Evolutionary conservation across 2,113 vertebrate genomes (phyloP).

Genomic region (Eulemur macaco): DNA sequence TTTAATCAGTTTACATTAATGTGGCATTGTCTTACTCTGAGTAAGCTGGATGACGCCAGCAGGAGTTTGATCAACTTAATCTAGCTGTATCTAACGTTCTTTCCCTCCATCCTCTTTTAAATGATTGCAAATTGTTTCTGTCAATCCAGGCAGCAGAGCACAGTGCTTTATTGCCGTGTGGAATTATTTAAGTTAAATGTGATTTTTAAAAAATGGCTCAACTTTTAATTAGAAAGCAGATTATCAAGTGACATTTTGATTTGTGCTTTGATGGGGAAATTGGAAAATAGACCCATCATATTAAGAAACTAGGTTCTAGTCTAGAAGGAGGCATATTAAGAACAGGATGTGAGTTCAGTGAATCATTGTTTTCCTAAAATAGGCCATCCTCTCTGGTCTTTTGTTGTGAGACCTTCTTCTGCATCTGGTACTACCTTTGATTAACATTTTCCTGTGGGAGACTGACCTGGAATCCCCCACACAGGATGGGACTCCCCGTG

Average conservation of each 20-base stretch:
- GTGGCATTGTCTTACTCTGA: conserved; percentile 58
- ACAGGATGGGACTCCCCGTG: background rate
- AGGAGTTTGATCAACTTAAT: conserved; percentile 73
- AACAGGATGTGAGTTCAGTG: background rate
- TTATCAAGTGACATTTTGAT: conserved; percentile 56
- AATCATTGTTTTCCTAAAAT: conserved; percentile 3
- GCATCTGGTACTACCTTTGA: background rate
- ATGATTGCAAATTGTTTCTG: conserved; percentile 69
- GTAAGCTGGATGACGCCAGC: conserved; percentile 64
- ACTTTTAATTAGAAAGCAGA: conserved; percentile 65
- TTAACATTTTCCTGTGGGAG: background rate
- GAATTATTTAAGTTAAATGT: conserved; percentile 72
- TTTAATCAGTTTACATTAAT: conserved; percentile 71
- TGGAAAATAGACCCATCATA: background rate
- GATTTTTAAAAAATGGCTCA: conserved; percentile 24
- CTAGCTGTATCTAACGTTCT: conserved; percentile 65
- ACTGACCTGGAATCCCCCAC: background rate
- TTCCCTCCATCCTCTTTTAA: conserved; percentile 56
- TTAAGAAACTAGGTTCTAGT: background rate
- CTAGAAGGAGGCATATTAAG: background rate
- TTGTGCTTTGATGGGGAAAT: conserved; percentile 37
- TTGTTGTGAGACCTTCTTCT: background rate
- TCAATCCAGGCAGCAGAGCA: conserved; percentile 62
- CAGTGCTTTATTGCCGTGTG: conserved; percentile 61
- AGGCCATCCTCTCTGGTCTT: background rate